Evolutionary conservation across 2,113 vertebrate species (phyloP), one percentile per base, ranked within the genome.

Genomic region (Pelobates fuscus): DNA sequence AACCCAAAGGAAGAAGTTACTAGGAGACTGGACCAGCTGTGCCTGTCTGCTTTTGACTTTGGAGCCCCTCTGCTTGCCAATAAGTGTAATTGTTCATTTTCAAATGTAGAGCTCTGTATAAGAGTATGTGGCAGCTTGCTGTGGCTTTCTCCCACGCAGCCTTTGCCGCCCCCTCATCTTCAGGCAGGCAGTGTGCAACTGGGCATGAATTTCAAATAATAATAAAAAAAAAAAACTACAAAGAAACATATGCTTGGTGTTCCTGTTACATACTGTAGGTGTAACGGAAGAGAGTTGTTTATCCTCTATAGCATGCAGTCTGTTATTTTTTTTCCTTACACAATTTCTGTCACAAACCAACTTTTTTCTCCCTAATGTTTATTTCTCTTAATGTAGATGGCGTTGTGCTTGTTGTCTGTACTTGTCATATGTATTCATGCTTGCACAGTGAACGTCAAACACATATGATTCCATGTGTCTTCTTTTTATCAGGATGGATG

Each of bases 161-260:
- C 69, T 69, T 83, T 58, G 37, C 78, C 70, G 0, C 80, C 82
- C 81, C 80, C 81, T 84, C 78, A 26, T 83, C 83, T 80, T 80
- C 81, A 81, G 67, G 71, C 82, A 84, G 80, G 84, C 71, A 18
- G 65, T 0, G 30, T 73, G 71, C 81, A 82, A 83, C 18, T 52
- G 61, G 82, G 79, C 0, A 0, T 78, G 78, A 82, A 78, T 82
- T 82, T 81, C 81, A 78, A 82, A 83, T 82, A 79, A 82, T 80
- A 80, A 18, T 57, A 24, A 52, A 49, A 26, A 41, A 62, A 52
- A 63, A 52, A 24, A 62, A 52, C 49, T 24, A 24, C 29, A 18
- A 23, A 70, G 71, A 82, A 80, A 79, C 81, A 74, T 78, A 66
- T 27, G 17, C 0, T 17, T 76, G 79, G 62, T 82, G 79, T 79